phyloP scores from a whole-genome alignment of 2,113 vertebrate species.

The Noturus placidus region DNA sequence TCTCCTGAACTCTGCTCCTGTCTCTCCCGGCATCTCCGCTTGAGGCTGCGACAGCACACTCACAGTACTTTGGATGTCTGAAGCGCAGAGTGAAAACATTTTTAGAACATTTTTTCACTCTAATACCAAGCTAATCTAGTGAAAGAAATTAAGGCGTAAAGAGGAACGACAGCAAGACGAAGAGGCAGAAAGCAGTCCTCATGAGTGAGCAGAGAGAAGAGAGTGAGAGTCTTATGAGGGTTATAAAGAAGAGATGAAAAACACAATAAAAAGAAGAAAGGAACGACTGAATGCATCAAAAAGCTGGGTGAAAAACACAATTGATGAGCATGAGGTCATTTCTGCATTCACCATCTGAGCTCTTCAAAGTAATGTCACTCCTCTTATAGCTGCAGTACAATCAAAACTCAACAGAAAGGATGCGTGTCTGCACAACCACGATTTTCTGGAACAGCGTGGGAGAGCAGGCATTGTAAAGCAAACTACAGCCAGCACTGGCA shows the following conservation, averaged over 20 bases:
- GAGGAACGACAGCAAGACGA: slow-evolving; percentile 27
- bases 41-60: slow-evolving; percentile 47
- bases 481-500: slow-evolving; percentile 2
- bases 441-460: slow-evolving; percentile 20
- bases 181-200: slow-evolving; percentile 30
- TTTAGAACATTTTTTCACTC: slow-evolving; percentile 45
- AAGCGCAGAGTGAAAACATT: slow-evolving; percentile 42
- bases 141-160: slow-evolving; percentile 44
- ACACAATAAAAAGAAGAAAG: slow-evolving; percentile 51
- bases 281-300: slow-evolving; percentile 10
- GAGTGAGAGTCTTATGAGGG: slow-evolving; percentile 35
- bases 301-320: slow-evolving; percentile 39
- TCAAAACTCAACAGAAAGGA: slow-evolving; percentile 23
- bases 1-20: slow-evolving; percentile 21
- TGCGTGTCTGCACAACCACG: background rate
- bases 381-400: slow-evolving; percentile 17
- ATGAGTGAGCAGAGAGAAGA: slow-evolving; percentile 13
- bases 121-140: slow-evolving; percentile 48
- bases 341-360: slow-evolving; percentile 36
- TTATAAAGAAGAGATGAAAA: slow-evolving; percentile 32
- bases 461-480: slow-evolving; percentile 23
- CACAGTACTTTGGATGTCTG: slow-evolving; percentile 39
- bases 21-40: slow-evolving; percentile 21
- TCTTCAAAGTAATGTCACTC: slow-evolving; percentile 29
- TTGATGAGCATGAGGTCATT: slow-evolving; percentile 44